Conservation (phyloP, 2,797 vertebrate genomes). For the Syngnathus rostellatus region DNA sequence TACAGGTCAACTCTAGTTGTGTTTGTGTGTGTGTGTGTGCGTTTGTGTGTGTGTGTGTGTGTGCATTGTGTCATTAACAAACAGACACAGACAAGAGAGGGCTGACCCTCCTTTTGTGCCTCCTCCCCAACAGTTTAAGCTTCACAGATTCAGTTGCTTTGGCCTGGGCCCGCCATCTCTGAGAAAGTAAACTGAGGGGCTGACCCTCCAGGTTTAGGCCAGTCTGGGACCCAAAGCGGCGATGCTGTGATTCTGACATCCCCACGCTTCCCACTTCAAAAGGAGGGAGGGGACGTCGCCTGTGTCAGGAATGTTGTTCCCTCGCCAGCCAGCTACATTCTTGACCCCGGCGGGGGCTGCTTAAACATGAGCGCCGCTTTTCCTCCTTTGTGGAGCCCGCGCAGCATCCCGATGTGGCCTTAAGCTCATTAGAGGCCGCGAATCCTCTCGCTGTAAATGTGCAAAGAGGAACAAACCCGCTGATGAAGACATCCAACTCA, state of each 20-base stretch:
- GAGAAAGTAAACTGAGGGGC: slow-evolving; percentile 80
- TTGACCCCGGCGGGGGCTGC: slow-evolving; percentile 68
- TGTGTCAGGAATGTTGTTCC: slow-evolving; percentile 65
- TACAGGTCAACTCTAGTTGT: slow-evolving; percentile 27
- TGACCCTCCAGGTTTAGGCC: slow-evolving; percentile 78
- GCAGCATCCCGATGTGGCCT: slow-evolving; percentile 68
- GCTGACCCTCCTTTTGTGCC: slow-evolving; percentile 55
- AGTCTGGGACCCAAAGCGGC: slow-evolving; percentile 67
- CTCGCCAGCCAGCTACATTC: slow-evolving; percentile 67
- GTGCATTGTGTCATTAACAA: slow-evolving; percentile 50
- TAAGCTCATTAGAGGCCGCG: slow-evolving; percentile 54
- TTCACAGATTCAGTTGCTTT: slow-evolving; percentile 74
- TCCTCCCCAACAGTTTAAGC: slow-evolving; percentile 67
- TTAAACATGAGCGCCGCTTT: slow-evolving; percentile 69
- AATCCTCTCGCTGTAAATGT: slow-evolving; percentile 39
- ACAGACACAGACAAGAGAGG: slow-evolving; percentile 34
- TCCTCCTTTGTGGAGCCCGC: slow-evolving; percentile 61
- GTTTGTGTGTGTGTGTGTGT: slow-evolving; percentile 16
- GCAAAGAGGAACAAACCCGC: not conserved
- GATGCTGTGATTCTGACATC: slow-evolving; percentile 58
- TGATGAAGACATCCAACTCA: slow-evolving; percentile 61
- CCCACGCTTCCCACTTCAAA: slow-evolving; percentile 60
- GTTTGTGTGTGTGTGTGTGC: slow-evolving; percentile 21
- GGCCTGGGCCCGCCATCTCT: slow-evolving; percentile 59
- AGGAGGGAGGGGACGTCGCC: slow-evolving; percentile 60